These are phyloP conservation scores for Leptatherina wallacei DNA, from an alignment of 2,797 vertebrate genomes.

Conservation along the genomic window DNA sequence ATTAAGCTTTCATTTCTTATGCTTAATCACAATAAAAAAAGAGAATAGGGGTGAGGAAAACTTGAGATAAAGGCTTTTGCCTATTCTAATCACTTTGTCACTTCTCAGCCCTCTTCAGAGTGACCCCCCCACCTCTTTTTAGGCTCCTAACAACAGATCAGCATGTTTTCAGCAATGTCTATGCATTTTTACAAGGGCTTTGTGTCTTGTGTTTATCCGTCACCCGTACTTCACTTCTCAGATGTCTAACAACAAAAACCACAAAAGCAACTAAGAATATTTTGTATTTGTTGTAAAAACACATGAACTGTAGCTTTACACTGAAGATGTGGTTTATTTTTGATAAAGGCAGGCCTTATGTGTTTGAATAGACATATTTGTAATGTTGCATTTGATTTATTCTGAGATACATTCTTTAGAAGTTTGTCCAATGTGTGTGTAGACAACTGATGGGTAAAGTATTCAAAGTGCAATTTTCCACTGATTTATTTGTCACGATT, in stretches of 20 bases:
- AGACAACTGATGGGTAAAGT: neutral
- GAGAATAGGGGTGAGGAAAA: conserved; percentile 58
- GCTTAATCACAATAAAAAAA: conserved; percentile 58
- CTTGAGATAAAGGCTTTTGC: conserved; percentile 60
- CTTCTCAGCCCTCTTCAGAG: conserved; percentile 29
- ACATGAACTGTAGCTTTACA: neutral
- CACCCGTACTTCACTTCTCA: conserved; percentile 20
- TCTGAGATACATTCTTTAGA: neutral
- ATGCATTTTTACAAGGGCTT: conserved; percentile 46
- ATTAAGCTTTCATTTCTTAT: conserved; percentile 82
- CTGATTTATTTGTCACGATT: conserved; percentile 42
- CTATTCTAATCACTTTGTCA: conserved; percentile 62
- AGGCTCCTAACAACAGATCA: conserved; percentile 35
- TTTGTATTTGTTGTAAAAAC: neutral
- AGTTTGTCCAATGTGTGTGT: neutral
- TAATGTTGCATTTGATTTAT: neutral
- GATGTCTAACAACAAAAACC: neutral
- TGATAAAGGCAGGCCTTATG: neutral
- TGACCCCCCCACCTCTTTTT: conserved; percentile 33
- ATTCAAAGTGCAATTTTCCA: conserved; percentile 25
- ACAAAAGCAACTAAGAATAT: neutral
- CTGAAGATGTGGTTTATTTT: neutral
- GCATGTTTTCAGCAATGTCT: conserved; percentile 30
- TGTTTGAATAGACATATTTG: neutral
- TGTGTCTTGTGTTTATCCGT: conserved; percentile 18